Conservation (phyloP, 2,797 vertebrate species). For the Anableps anableps region DNA sequence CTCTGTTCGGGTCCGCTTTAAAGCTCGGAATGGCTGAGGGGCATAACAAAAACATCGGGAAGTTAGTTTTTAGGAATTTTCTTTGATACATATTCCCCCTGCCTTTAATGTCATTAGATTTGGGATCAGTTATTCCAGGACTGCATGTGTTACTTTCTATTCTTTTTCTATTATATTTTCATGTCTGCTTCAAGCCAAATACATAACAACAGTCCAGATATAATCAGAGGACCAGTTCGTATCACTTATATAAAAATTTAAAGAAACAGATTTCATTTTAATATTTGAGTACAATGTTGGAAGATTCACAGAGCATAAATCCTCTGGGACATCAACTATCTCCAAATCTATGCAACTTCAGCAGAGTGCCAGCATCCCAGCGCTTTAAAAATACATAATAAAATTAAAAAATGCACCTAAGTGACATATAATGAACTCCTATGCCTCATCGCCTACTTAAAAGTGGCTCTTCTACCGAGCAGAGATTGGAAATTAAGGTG, state of each 20-base stretch:
- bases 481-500: slow-evolving; percentile 72
- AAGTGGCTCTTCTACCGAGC: slow-evolving; percentile 60
- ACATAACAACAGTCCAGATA: too few species aligned
- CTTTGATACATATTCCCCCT: neutral
- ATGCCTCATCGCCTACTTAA: slow-evolving; percentile 78
- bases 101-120: neutral
- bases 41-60: neutral
- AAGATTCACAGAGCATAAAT: slow-evolving; percentile 57
- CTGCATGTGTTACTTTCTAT: too few species aligned
- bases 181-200: neutral
- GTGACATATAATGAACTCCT: slow-evolving; percentile 81
- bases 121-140: neutral
- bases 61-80: neutral
- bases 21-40: neutral
- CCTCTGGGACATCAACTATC: slow-evolving; percentile 53
- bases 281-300: slow-evolving; percentile 38
- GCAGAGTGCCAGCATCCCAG: slow-evolving; percentile 55
- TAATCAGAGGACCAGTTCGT: too few species aligned
- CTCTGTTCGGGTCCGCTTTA: neutral
- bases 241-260: neutral
- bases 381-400: slow-evolving; percentile 39
- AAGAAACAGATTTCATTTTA: neutral
- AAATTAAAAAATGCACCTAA: slow-evolving; percentile 68
- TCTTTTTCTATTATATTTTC: neutral
- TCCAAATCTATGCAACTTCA: slow-evolving; percentile 58